Conservation (phyloP, 2,113 vertebrate species). For the Gobius niger region DNA sequence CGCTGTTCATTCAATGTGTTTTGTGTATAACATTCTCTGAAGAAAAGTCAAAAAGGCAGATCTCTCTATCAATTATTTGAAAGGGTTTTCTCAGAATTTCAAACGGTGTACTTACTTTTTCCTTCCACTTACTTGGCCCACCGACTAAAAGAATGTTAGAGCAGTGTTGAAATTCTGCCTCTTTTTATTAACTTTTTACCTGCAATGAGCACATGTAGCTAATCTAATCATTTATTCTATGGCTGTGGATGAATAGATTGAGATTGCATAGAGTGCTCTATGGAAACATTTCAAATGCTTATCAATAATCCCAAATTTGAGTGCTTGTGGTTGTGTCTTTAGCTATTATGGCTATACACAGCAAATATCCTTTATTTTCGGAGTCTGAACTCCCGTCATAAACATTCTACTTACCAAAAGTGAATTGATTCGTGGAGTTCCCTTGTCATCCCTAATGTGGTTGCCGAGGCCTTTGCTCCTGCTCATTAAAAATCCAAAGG, state of each 20-base stretch:
- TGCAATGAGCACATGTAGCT: slow-evolving; percentile 2
- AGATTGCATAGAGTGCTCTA: slow-evolving; percentile 29
- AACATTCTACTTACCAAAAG: slow-evolving; percentile 61
- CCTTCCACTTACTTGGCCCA: no score
- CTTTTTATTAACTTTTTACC: no score
- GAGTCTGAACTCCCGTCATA: background rate
- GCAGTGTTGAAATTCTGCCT: no score
- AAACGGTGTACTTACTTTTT: no score
- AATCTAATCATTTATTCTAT: slow-evolving; percentile 56
- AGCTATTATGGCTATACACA: no score
- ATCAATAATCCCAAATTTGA: slow-evolving; percentile 9
- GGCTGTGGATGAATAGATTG: slow-evolving; percentile 41
- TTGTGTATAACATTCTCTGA: no score
- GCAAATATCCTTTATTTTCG: no score
- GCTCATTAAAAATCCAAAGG: slow-evolving; percentile 51
- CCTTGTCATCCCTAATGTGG: slow-evolving; percentile 68
- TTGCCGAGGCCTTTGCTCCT: slow-evolving; percentile 71
- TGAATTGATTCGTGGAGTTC: slow-evolving; percentile 73
- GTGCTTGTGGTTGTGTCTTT: background rate
- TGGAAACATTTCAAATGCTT: slow-evolving; percentile 42
- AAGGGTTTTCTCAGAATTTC: no score
- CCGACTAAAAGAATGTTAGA: no score
- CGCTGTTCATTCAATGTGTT: no score
- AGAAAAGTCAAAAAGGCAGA: no score
- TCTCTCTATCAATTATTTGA: no score